Percentiles rank a stretch among this genome's conserved stretches.
Conservation (phyloP, 2,888 invertebrate species). For the Nymphalis polychloros region DNA sequence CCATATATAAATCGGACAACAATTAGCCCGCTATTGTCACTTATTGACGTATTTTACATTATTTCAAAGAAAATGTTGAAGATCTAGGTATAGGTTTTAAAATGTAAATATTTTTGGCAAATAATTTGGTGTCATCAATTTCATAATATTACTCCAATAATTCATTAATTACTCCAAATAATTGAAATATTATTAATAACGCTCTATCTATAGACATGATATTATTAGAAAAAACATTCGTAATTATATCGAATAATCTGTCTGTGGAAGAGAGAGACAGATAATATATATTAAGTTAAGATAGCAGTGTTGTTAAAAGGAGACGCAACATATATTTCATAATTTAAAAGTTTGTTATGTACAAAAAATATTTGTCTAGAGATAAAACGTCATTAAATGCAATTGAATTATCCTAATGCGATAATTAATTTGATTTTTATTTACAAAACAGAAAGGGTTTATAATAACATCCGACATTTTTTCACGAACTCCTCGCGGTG, state of each 20-base stretch:
- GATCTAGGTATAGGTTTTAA: conserved; percentile 5
- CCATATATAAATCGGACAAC: too few relatives aligned
- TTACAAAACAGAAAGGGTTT: neutral
- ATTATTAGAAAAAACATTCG: too few relatives aligned
- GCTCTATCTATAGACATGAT: too few relatives aligned
- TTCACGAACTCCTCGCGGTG: neutral
- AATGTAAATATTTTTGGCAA: conserved; percentile 20
- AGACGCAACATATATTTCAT: too few relatives aligned
- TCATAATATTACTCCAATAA: neutral
- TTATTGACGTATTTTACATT: neutral
- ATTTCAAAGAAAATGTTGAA: conserved; percentile 11
- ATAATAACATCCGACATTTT: neutral
- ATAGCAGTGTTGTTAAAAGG: too few relatives aligned
- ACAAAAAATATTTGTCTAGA: too few relatives aligned
- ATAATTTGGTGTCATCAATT: conserved; percentile 24
- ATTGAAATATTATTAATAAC: neutral
- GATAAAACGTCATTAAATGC: neutral
- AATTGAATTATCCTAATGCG: conserved; percentile 2
- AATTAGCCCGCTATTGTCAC: neutral
- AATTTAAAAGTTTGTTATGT: too few relatives aligned
- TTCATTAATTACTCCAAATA: neutral
- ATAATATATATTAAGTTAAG: too few relatives aligned
- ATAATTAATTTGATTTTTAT: neutral
- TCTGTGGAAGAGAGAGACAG: too few relatives aligned
- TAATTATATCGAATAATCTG: too few relatives aligned